These are phyloP conservation scores for Onychorhynchus coronatus DNA, from an alignment of 2,113 vertebrate genomes.

Conservation along the genomic window DNA sequence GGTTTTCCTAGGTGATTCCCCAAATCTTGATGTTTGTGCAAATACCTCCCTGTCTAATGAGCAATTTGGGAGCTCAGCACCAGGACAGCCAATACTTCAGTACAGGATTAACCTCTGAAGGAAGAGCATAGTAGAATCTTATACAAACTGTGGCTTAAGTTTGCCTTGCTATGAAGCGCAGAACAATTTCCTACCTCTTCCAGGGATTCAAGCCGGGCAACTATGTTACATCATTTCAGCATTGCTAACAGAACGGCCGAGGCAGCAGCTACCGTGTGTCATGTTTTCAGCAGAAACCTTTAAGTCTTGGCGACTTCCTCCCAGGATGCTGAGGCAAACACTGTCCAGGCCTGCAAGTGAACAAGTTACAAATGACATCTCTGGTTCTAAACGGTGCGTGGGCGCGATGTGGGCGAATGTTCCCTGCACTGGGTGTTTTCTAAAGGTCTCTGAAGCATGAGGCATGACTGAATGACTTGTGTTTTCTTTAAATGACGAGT, in stretches of 20 bases:
- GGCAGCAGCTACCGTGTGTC: neutral
- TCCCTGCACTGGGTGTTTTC: constrained; percentile 57
- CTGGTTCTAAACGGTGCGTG: neutral
- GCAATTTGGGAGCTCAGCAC: neutral
- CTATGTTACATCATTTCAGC: neutral
- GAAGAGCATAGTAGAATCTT: neutral
- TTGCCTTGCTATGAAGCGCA: neutral
- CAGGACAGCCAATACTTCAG: neutral
- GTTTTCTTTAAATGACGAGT: constrained; percentile 71
- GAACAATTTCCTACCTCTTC: neutral
- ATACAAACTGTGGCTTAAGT: neutral
- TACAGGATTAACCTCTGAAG: neutral
- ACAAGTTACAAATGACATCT: neutral
- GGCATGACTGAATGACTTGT: constrained; percentile 68
- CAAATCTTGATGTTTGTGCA: neutral
- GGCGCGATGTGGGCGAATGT: constrained; percentile 41
- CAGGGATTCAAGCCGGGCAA: neutral
- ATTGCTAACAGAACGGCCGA: neutral
- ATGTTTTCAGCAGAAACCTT: neutral
- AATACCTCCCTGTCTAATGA: neutral
- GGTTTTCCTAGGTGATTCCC: neutral
- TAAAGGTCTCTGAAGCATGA: constrained; percentile 61
- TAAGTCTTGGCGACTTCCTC: neutral
- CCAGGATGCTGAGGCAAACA: neutral
- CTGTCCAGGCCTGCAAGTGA: neutral